These are phyloP conservation scores for Paratrypauchen microcephalus DNA, from an alignment of 2,797 vertebrate genomes.

Conservation along the genomic window DNA sequence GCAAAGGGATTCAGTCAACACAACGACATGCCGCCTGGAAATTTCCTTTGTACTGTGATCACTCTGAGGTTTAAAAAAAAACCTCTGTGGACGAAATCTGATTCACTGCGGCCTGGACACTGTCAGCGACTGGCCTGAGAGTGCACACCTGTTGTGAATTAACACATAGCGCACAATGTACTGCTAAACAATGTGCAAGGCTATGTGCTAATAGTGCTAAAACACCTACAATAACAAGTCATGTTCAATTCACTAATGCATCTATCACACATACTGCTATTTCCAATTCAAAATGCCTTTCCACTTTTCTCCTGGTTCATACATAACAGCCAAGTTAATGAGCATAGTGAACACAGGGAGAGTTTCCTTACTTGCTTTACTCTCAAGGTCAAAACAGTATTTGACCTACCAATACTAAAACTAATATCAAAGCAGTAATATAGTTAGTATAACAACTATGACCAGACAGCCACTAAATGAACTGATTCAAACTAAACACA, in stretches of 20 bases:
- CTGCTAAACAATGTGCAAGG: conserved; percentile 12
- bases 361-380: too few species aligned
- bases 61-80: conserved; percentile 56
- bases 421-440: too few species aligned
- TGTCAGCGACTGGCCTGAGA: conserved; percentile 52
- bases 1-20: conserved; percentile 61
- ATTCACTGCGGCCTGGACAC: conserved; percentile 61
- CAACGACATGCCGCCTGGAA: conserved; percentile 56
- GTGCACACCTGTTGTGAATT: conserved; percentile 60
- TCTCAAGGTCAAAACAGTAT: too few species aligned
- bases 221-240: not conserved
- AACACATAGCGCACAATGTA: conserved; percentile 32
- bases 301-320: conserved; percentile 3
- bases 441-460: too few species aligned
- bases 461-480: too few species aligned
- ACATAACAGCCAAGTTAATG: not conserved
- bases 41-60: conserved; percentile 66
- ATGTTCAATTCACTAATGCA: not conserved
- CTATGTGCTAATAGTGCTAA: conserved; percentile 7
- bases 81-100: conserved; percentile 52
- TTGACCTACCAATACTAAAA: too few species aligned
- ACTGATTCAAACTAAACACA: too few species aligned
- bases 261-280: not conserved
- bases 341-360: too few species aligned
- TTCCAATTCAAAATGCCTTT: not conserved